Evolutionary conservation across 2,113 vertebrate genomes (phyloP).

Genomic region (Sorex araneus): DNA sequence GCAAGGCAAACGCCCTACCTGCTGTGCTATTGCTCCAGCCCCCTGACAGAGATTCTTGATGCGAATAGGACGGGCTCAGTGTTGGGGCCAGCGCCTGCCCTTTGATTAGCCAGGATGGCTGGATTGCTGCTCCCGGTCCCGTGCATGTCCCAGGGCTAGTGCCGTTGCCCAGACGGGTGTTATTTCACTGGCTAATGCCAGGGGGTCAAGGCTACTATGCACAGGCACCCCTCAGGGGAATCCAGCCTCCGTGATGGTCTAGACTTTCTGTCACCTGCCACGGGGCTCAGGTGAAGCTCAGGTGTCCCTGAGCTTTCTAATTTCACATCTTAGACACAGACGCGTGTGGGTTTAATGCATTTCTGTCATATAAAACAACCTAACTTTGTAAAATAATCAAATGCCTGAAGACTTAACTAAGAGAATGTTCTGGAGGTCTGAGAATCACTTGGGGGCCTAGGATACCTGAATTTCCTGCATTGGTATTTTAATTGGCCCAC

Average conservation of each 20-base stretch:
- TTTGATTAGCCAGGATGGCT: not conserved
- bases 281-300: not conserved
- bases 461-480: constrained; percentile 40
- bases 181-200: not conserved
- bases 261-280: not conserved
- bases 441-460: not conserved
- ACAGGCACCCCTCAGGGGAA: not conserved
- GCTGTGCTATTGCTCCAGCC: too few relatives aligned
- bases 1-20: too few relatives aligned
- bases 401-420: not conserved
- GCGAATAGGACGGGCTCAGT: not conserved
- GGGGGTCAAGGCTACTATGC: not conserved
- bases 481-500: constrained; percentile 63
- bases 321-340: constrained; percentile 7
- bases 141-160: not conserved
- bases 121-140: constrained; percentile 27
- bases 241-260: accelerated
- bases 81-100: not conserved
- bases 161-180: not conserved
- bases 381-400: not conserved
- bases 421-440: not conserved
- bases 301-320: not conserved
- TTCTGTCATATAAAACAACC: not conserved
- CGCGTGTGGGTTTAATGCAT: not conserved
- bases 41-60: not conserved